Percentiles rank a stretch among this genome's conserved stretches.
Evolutionary conservation across 2,797 vertebrate genomes (phyloP).

Genomic region (Brachyalestes nurse): DNA sequence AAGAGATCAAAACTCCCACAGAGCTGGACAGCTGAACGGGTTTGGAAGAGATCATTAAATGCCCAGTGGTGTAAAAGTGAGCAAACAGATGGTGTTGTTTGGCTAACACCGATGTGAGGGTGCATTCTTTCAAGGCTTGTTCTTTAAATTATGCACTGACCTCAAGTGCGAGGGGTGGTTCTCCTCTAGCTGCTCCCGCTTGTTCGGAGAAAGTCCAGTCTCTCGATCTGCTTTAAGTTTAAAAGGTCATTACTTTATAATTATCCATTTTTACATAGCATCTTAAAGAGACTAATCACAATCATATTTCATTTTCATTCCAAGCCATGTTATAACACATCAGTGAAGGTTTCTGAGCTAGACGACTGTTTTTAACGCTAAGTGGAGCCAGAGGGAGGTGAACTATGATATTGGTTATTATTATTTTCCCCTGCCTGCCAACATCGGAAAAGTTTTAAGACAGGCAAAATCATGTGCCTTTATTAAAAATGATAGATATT

Average conservation of each 20-base stretch:
- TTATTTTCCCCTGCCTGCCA: too few species aligned
- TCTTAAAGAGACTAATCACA: too few species aligned
- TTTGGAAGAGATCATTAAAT: neutral
- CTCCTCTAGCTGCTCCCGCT: constrained; percentile 73
- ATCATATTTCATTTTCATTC: too few species aligned
- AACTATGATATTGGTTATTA: too few species aligned
- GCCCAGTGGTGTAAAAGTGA: neutral
- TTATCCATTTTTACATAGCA: too few species aligned
- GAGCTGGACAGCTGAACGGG: neutral
- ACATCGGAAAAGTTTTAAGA: too few species aligned
- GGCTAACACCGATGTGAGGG: neutral
- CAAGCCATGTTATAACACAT: too few species aligned
- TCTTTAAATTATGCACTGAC: constrained; percentile 55
- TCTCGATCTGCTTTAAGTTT: constrained; percentile 26
- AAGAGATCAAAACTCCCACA: neutral
- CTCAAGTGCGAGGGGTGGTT: constrained; percentile 74
- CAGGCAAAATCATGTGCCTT: too few species aligned
- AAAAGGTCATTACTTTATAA: neutral
- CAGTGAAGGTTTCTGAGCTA: too few species aligned
- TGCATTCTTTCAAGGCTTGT: neutral
- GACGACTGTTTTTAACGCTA: too few species aligned
- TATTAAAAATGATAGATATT: too few species aligned
- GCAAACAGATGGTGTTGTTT: neutral
- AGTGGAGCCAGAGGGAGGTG: too few species aligned
- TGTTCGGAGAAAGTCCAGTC: constrained; percentile 59